phyloP scores from a whole-genome alignment of 2,888 invertebrate species.

The Schrankia costaestrigalis region DNA sequence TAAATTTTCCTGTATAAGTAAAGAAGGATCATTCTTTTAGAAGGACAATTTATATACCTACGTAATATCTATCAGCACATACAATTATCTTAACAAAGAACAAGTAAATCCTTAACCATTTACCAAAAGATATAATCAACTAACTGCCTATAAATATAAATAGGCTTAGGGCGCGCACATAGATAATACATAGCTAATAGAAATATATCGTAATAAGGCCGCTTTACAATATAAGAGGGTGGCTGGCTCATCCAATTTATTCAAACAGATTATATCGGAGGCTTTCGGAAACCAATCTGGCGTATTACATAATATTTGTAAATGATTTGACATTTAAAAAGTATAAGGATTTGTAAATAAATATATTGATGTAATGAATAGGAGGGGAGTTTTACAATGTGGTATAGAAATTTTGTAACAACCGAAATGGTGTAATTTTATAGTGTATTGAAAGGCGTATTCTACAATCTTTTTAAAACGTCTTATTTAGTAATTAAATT shows the following conservation, averaged over 20 bases:
- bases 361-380: no score
- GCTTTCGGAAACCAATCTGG: slow-evolving; percentile 11
- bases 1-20: no score
- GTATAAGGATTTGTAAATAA: no score
- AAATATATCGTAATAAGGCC: slow-evolving; percentile 18
- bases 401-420: no score
- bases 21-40: no score
- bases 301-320: slow-evolving; percentile 9
- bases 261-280: slow-evolving; percentile 20
- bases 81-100: slow-evolving; percentile 8
- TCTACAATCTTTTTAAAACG: no score
- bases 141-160: slow-evolving; percentile 17
- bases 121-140: slow-evolving; percentile 17
- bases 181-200: slow-evolving; percentile 15
- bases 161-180: slow-evolving; percentile 6
- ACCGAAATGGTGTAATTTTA: no score
- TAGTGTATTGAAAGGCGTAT: no score
- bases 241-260: slow-evolving; percentile 24
- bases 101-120: slow-evolving; percentile 18
- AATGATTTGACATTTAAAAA: slow-evolving; percentile 3
- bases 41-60: no score
- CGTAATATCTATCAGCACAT: no score
- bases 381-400: no score
- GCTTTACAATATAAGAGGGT: slow-evolving; percentile 14
- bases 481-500: no score